Percentiles rank a stretch among this genome's conserved stretches.
phyloP scores from a whole-genome alignment of 2,113 vertebrate species.

The Dicaeum eximium region DNA sequence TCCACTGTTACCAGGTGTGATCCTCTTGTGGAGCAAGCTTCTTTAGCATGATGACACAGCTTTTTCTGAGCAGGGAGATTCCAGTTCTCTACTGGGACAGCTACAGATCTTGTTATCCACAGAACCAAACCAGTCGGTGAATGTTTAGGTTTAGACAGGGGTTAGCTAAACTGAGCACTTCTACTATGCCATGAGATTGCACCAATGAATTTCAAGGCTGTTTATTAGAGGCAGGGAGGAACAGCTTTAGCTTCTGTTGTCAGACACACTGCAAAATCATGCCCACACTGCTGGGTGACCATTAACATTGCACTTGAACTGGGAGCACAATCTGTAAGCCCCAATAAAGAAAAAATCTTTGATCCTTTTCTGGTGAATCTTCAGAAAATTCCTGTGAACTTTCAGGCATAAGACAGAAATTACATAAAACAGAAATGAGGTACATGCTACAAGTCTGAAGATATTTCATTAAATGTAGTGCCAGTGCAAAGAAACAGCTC shows the following conservation, averaged over 20 bases:
- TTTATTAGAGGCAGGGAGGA: background rate
- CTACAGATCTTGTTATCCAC: background rate
- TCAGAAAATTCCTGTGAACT: background rate
- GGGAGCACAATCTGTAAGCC: background rate
- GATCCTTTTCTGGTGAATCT: background rate
- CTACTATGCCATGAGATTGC: background rate
- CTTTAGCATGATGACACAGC: background rate
- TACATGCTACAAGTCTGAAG: background rate
- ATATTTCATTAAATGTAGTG: fast-evolving
- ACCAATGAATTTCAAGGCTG: background rate
- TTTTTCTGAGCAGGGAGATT: background rate
- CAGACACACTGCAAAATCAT: background rate
- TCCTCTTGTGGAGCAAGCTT: background rate
- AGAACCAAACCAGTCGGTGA: fast-evolving
- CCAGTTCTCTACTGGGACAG: background rate
- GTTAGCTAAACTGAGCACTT: background rate
- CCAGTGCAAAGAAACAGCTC: background rate
- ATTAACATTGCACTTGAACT: background rate
- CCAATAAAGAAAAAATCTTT: background rate
- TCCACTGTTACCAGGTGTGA: background rate
- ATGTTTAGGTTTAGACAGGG: background rate
- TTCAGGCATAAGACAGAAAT: background rate
- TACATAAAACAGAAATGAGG: too few relatives aligned
- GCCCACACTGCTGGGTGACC: background rate
- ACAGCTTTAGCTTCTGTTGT: background rate